These are phyloP conservation scores for Leucozona laternaria DNA, from an alignment of 2,888 invertebrate species.

Conservation along the genomic window DNA sequence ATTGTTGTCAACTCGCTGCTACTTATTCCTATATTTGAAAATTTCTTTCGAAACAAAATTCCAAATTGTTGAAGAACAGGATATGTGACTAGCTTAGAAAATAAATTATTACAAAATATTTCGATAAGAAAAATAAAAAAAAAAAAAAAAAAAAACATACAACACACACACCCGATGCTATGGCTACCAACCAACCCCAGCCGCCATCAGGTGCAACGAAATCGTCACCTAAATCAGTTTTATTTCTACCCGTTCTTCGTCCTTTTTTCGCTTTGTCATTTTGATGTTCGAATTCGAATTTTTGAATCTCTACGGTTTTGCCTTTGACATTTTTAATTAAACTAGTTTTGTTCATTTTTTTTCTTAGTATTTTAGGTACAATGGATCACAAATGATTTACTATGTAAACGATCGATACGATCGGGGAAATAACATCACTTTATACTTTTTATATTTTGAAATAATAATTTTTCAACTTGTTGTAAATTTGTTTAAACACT, in stretches of 20 bases:
- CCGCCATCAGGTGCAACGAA: constrained; percentile 90
- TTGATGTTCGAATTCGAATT: not conserved
- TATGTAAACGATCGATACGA: too few species aligned
- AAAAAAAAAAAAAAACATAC: too few species aligned
- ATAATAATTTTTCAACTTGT: too few species aligned
- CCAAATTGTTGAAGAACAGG: constrained; percentile 90
- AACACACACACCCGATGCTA: constrained; percentile 89
- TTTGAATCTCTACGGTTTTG: not conserved
- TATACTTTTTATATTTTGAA: too few species aligned
- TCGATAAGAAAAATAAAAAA: not conserved
- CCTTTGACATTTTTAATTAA: not conserved
- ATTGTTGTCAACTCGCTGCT: constrained; percentile 89
- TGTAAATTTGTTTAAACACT: too few species aligned
- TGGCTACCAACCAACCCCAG: constrained; percentile 89
- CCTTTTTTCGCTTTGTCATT: not conserved
- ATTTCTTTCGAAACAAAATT: constrained; percentile 87
- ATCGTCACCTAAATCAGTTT: constrained; percentile 84
- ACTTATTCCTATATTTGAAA: constrained; percentile 86
- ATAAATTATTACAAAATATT: constrained; percentile 75
- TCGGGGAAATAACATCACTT: too few species aligned
- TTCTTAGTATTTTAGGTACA: too few species aligned
- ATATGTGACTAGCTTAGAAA: constrained; percentile 86
- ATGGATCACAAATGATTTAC: too few species aligned
- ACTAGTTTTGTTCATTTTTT: not conserved
- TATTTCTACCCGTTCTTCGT: constrained; percentile 68